Evolutionary conservation across 2,797 vertebrate species (phyloP), one percentile per base, ranked within the genome.

Genomic region (Tokudaia tokunoshimensis): DNA sequence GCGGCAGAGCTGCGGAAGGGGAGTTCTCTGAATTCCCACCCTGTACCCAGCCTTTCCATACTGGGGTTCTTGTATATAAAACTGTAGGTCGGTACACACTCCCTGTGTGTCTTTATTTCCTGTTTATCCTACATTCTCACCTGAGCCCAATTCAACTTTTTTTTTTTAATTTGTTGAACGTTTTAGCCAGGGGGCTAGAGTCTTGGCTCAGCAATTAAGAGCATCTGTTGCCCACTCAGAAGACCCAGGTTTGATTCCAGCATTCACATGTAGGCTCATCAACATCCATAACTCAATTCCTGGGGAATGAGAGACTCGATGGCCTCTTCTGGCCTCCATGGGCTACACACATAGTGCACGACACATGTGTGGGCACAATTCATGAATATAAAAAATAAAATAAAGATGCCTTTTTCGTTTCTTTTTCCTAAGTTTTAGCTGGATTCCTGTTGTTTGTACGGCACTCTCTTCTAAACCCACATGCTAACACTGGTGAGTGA

Each of bases 401-500:
- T 14, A 37, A n/a, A 81, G 12, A 82, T 22, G 22, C 57, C 0
- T 82, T 59, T 37, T 50, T 24, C 17, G 1, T 20, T 37, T 72
- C 7, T 72, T 72, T n/a, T 41, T 61, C 41, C 17, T 44, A 80
- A 86, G 72, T 61, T 74, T 94, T 75, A 57, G 31, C 50, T 37
- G 15, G 89, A 91, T 89, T 93, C 20, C 96, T 92, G 26, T 94
- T 31, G 20, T 70, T 57, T 92, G 31, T 83, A 47, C 81, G 31
- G 19, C 34, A 4, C 1, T 57, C 67, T 37, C 34, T 63, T 57
- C 44, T 75, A 87, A 57, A 34, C 31, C 41, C 14, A 50, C 55
- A 2, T 20, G 70, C 50, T 95, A 55, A 26, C 63, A 57, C 80
- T 50, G 6, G 41, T 50, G 87, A 90, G 52, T 44, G 37, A 85